phyloP scores from a whole-genome alignment of 2,113 vertebrate genomes.

The Lasiurus cinereus region DNA sequence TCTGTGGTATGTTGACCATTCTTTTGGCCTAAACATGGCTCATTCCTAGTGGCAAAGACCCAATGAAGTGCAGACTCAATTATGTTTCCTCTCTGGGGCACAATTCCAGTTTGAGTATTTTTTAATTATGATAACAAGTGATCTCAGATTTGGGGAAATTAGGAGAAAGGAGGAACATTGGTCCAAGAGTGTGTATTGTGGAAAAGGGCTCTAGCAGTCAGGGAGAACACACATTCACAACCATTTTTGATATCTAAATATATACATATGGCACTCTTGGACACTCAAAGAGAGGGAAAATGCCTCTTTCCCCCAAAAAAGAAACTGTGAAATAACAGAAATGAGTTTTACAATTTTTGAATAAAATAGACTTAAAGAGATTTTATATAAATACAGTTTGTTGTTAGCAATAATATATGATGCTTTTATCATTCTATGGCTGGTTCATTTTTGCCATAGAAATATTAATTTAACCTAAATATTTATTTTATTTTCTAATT shows the following conservation, averaged over 20 bases:
- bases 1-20: not conserved
- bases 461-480: slow-evolving; percentile 7
- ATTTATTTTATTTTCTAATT: slow-evolving; percentile 59
- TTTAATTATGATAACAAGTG: not conserved
- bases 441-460: slow-evolving; percentile 42
- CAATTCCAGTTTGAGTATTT: not conserved
- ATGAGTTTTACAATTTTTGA: not conserved
- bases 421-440: not conserved
- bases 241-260: not conserved
- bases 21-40: not conserved
- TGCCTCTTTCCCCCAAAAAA: not conserved
- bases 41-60: not conserved
- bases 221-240: not conserved
- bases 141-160: not conserved
- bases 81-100: not conserved
- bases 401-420: not conserved
- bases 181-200: not conserved
- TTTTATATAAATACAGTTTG: slow-evolving; percentile 33
- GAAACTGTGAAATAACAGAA: not conserved
- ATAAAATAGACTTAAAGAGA: slow-evolving; percentile 26
- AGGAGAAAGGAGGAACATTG: slow-evolving; percentile 2
- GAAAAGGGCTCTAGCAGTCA: slow-evolving; percentile 6
- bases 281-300: not conserved
- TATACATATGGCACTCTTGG: not conserved
- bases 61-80: not conserved